Evolutionary conservation across 2,797 vertebrate genomes (phyloP).

Genomic region (Hippoglossus hippoglossus): DNA sequence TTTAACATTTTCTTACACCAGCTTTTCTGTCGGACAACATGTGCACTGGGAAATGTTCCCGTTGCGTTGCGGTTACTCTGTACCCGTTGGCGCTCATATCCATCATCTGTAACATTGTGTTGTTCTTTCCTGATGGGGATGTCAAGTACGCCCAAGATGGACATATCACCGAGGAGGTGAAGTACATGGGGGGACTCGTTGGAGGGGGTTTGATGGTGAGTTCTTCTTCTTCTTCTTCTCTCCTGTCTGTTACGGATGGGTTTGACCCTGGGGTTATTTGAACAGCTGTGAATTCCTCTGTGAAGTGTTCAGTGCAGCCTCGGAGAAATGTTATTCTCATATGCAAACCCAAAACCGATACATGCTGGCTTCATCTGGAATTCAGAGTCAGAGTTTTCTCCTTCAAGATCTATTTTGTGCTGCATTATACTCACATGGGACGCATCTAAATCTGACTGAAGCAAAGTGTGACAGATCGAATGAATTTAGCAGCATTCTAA

Average conservation of each 20-base stretch:
- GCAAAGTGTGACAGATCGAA: background rate
- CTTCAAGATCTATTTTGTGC: background rate
- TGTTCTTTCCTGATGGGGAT: conserved; percentile 84
- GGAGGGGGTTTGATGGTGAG: conserved; percentile 86
- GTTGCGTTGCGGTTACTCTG: conserved; percentile 75
- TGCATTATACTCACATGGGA: background rate
- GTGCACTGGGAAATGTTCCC: conserved; percentile 86
- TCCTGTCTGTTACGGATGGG: background rate
- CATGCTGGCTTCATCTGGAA: background rate
- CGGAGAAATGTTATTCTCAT: background rate
- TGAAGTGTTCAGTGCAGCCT: background rate
- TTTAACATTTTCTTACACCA: no score
- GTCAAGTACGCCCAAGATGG: conserved; percentile 67
- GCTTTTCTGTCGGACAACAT: conserved; percentile 61
- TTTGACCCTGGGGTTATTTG: background rate
- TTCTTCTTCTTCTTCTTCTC: background rate
- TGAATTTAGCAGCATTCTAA: background rate
- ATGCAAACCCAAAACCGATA: background rate
- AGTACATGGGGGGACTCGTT: conserved; percentile 85
- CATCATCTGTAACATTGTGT: conserved; percentile 84
- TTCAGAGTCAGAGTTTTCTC: background rate
- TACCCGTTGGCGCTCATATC: conserved; percentile 81
- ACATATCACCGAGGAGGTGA: conserved; percentile 82
- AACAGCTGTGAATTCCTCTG: background rate
- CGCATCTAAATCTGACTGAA: background rate